These are phyloP conservation scores for Neomicropteryx cornuta DNA, from an alignment of 1,140 invertebrate genomes.

Conservation along the genomic window DNA sequence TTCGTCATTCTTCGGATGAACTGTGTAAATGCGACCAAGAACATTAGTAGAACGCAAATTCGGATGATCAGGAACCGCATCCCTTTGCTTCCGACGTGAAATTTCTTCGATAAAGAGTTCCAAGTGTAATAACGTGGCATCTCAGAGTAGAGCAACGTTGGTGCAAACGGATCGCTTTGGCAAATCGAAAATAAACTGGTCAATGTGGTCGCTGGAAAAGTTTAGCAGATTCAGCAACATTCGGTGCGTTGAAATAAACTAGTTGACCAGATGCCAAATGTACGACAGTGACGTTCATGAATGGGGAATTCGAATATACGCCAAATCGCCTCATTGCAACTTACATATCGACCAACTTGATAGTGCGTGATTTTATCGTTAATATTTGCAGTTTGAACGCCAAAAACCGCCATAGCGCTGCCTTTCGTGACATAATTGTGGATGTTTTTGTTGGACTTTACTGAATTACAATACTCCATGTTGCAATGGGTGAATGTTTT, in stretches of 20 bases:
- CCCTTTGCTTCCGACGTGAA: slow-evolving; percentile 24
- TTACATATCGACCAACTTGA: slow-evolving; percentile 30
- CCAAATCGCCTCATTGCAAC: slow-evolving; percentile 27
- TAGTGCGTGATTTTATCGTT: slow-evolving; percentile 23
- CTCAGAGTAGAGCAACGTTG: slow-evolving; percentile 30
- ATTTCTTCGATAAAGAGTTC: slow-evolving; percentile 25
- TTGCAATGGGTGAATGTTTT: no score
- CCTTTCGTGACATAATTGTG: slow-evolving; percentile 34
- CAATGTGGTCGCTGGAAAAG: slow-evolving; percentile 22
- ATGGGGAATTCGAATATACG: slow-evolving; percentile 23
- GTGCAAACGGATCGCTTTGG: slow-evolving; percentile 24
- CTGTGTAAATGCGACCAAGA: slow-evolving; percentile 27
- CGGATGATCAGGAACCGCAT: slow-evolving; percentile 18
- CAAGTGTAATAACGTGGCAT: slow-evolving; percentile 31
- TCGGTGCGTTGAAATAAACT: slow-evolving; percentile 22
- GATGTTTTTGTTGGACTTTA: no score
- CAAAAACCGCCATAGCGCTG: slow-evolving; percentile 18
- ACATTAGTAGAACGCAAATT: slow-evolving; percentile 22
- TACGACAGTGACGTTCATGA: slow-evolving; percentile 30
- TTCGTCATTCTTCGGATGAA: slow-evolving; percentile 30
- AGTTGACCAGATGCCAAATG: slow-evolving; percentile 36
- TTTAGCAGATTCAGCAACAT: slow-evolving; percentile 16
- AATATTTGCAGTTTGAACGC: slow-evolving; percentile 14
- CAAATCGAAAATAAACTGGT: slow-evolving; percentile 31
- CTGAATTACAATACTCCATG: no score